Evolutionary conservation across 2,113 vertebrate species (phyloP).

Genomic region (Cyrtonyx montezumae): DNA sequence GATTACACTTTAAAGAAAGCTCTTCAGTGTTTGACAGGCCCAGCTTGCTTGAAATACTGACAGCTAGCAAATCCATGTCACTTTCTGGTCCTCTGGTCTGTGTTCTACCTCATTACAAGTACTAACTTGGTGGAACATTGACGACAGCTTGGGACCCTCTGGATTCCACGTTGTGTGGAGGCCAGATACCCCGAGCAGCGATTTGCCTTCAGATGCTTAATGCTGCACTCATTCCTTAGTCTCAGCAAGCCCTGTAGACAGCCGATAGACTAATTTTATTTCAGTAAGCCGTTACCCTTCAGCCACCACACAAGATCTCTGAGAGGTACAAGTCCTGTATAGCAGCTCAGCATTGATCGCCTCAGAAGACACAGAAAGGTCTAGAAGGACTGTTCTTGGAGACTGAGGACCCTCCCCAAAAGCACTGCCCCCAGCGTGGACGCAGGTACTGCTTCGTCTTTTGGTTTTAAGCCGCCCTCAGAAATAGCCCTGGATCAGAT

Average conservation of each 20-base stretch:
- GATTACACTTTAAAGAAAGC: background rate
- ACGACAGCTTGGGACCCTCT: background rate
- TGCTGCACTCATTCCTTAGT: background rate
- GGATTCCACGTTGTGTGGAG: background rate
- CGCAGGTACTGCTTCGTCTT: background rate
- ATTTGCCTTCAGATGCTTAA: background rate
- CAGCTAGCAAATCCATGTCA: background rate
- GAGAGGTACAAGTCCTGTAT: accelerated
- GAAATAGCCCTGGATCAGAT: no score
- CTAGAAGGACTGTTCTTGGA: background rate
- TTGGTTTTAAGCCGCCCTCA: background rate
- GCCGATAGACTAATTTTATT: background rate
- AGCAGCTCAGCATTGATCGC: background rate
- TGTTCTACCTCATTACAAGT: background rate
- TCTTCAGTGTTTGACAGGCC: background rate
- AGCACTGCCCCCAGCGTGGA: accelerated
- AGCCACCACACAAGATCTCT: background rate
- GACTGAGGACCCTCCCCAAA: background rate
- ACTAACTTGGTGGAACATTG: background rate
- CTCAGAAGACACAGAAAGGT: background rate
- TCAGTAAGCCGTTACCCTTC: background rate
- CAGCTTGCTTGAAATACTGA: background rate
- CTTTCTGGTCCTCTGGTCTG: background rate
- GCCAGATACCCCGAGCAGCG: background rate
- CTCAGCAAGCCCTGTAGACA: background rate